Evolutionary conservation across 1,140 invertebrate genomes (phyloP), one percentile per base, ranked within the genome.

Genomic region (Phthorimaea operculella): DNA sequence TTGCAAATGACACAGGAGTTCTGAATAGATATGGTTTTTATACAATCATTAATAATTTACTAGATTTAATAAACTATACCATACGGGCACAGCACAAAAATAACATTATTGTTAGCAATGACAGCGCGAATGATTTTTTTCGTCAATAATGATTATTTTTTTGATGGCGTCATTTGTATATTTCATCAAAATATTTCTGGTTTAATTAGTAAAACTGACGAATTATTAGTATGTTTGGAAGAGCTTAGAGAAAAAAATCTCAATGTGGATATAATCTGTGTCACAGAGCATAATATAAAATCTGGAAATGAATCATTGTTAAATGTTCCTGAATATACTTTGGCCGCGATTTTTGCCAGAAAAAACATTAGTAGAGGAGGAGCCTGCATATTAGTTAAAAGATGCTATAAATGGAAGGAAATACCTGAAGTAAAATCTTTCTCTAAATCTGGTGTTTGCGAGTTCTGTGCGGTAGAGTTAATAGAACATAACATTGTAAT

Each of bases 171-270:
- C 18, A 16, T 36, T 17, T 63, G n/a, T 14, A 55, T 17, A 53
- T 21, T 63, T 10, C 57, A 63, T 48, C 61, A 63, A 54, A 63
- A 63, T 33, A 63, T 63, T 33, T 54, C 54, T n/a, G 60, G 60
- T n/a, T 18, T 59, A 4, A 17, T 63, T 16, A 52, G n/a, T 48
- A 63, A 63, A 42, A 49, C 54, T 15, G 47, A 63, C 44, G 12
- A 3, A 11, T 17, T 63, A 16, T 33, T 15, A 21, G 18, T 59
- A 14, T 17, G 34, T 18, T 12, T 63, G 3, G 15, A 57, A 34
- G 61, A 59, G 33, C 48, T 59, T 4, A 8, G 12, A 17, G 16
- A 51, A 4, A 54, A 48, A 42, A 15, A 49, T 18, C 28, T 34
- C 2, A 8, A 36, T 9, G 17, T 63, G 6, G 58, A 63, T 42